Evolutionary conservation across 1,140 invertebrate genomes (phyloP), one percentile per base, ranked within the genome.

Genomic region (Lutraria rhynchaena): DNA sequence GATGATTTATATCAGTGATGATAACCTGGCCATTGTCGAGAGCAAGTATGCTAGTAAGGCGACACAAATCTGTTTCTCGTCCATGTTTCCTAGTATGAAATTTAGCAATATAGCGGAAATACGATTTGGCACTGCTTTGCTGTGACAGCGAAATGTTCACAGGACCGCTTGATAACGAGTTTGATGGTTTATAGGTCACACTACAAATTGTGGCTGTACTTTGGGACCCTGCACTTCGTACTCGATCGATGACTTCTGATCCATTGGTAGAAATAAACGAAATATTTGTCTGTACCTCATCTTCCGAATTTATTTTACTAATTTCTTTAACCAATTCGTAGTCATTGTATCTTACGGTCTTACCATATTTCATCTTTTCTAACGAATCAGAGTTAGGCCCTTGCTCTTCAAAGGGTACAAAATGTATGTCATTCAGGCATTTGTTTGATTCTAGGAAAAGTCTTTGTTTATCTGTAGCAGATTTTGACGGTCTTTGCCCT

Each of bases 71-170:
- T 1, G 74, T 76, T n/a, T 76, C 74, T 22, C 51, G 11, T 27
- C 58, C 58, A 51, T 76, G 74, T 22, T 76, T 76, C 60, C 65
- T 76, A n/a, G 74, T 76, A 22, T 76, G 74, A 41, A 76, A 76
- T n/a, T 46, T 15, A 0, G 74, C 57, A 22, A 33, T 51, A 29
- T 76, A 76, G 13, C n/a, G 46, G 60, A 76, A 76, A 31, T 61
- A 76, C 1, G 74, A 76, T 0, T 51, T 76, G 11, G 74, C 63
- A 1, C 49, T 44, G 19, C 60, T 27, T 4, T 7, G 57, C 19
- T 60, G 33, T 7, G 71, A 58, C 0, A 60, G 11, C 17, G 57
- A 22, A 22, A 76, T 51, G 60, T 51, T 15, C 3, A 65, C 60
- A 13, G 74, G 74, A 49, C 74, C 44, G 31, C 74, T 76, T 22